Base-by-base conservation (phyloP, 1,140 invertebrate genomes). In the Mactra quadrangularis region DNA sequence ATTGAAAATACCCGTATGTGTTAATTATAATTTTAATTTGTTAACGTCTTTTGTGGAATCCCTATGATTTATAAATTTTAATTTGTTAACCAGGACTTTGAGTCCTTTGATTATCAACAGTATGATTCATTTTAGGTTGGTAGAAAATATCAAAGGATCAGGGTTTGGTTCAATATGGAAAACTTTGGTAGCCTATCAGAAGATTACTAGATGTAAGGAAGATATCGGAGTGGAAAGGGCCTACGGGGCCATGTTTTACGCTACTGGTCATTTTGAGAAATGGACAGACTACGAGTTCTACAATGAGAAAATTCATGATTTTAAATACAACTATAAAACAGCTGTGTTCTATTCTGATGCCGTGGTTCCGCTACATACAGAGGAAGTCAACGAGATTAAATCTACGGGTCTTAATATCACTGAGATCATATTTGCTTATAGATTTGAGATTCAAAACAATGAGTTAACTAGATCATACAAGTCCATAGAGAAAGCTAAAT, bases 401-500 rank as follows among this genome's bases (percentile, higher is more conserved):
- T 78, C 55, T n/a, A 66, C 68, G 4, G 79, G 79, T 4, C 62
- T 62, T 11, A 87, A 87, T 70, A 77, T 87, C 17, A 83, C 83
- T 0, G 79, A 74, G 29, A 83, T 87, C 13, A 85, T 87, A 4
- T 72, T 85, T 38, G 79, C 45, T 15, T 87, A 83, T 59, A 53
- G 83, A 57, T 78, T 45, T 3, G 85, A 86, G 55, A 86, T 86
- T 47, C 85, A 86, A 41, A 76, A 76, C 29, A 53, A 77, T 35
- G 79, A 72, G 38, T 15, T 75, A 19, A 82, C 74, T 29, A 50
- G 33, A 19, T 66, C 74, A 22, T 62, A 72, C 47, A 57, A 52
- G 17, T 76, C 59, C 6, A 38, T 83, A 11, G 57, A 79, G 27
- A 81, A 88, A 75, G 84, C 74, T 3, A 84, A 85, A 59, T 86